Base-by-base conservation (phyloP, 2,113 vertebrate genomes). In the Ochotona curzoniae region DNA sequence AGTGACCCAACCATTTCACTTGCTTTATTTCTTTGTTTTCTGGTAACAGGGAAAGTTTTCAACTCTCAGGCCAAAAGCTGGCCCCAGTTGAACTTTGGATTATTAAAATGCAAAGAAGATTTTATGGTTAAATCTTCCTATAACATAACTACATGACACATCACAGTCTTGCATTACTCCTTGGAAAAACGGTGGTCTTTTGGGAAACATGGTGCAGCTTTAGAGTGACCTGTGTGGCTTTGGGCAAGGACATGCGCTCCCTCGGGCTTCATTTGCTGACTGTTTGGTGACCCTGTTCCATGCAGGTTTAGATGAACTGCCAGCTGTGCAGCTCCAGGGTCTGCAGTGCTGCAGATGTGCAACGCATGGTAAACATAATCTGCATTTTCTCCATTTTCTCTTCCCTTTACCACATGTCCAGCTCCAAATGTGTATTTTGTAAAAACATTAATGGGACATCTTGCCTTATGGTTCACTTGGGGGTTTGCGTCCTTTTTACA, bases 81-180 rank as follows among this genome's bases (percentile, higher is more conserved):
- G 38, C 38, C 38, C 38, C 38, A 44, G 38, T 70, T 91, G 17
- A 73, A 71, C 92, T 97, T 95, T 83, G 73, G 75, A 96, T 66
- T 35, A 90, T 63, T 1, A 75, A 78, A 86, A 28, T 69, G 26
- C 63, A 70, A 5, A 44, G 44, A 90, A 32, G 84, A 30, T 83
- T 95, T 90, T 94, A 78, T 80, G 0, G 35, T 49, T 32, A 2
- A 64, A 7, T 76, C 20, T 80, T 78, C 74, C 14, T 61, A 9
- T 76, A 14, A 25, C 30, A 51, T 83, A 89, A 80, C 38, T 83
- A 20, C 28, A 32, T 70, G n/a, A 5, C 69, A 47, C 35, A 82
- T 84, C 73, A 57, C 61, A 76, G 0, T 76, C 26, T 96, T 93
- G 15, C 26, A 15, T 57, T 57, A 38, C 49, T 30, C 32, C 21